A percentile compares a stretch with the other conserved stretches of the same genome.
Conservation (phyloP, 2,797 vertebrate species). For the Sparidentex hasta region DNA sequence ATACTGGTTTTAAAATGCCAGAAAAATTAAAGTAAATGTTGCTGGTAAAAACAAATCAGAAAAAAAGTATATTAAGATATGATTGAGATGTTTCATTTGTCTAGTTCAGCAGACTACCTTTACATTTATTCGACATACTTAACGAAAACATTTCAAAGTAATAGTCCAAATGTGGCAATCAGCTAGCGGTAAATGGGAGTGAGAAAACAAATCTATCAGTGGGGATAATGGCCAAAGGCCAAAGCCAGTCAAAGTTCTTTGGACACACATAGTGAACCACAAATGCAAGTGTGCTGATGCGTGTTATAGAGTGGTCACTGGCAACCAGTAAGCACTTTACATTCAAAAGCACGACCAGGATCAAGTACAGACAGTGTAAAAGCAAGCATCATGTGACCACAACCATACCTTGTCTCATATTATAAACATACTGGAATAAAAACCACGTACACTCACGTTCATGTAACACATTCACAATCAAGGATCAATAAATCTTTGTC, state of each 20-base stretch:
- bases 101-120: slow-evolving; percentile 9
- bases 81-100: not conserved
- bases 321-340: slow-evolving; percentile 48
- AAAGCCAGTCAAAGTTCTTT: slow-evolving; percentile 89
- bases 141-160: slow-evolving; percentile 47
- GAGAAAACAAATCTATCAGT: slow-evolving; percentile 90
- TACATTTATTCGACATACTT: slow-evolving; percentile 18
- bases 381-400: slow-evolving; percentile 9
- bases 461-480: not conserved
- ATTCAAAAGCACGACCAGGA: slow-evolving; percentile 33
- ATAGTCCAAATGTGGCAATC: slow-evolving; percentile 44
- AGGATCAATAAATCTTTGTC: not conserved
- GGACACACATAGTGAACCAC: slow-evolving; percentile 91
- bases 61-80: not conserved
- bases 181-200: slow-evolving; percentile 84
- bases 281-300: slow-evolving; percentile 88
- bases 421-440: not conserved
- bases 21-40: not conserved
- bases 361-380: slow-evolving; percentile 22
- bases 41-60: no score
- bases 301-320: slow-evolving; percentile 82
- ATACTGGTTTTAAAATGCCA: not conserved
- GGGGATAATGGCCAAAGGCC: slow-evolving; percentile 92
- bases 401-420: not conserved
- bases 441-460: not conserved